phyloP scores from a whole-genome alignment of 2,797 vertebrate species.

The Rhabdophis nuchalis region DNA sequence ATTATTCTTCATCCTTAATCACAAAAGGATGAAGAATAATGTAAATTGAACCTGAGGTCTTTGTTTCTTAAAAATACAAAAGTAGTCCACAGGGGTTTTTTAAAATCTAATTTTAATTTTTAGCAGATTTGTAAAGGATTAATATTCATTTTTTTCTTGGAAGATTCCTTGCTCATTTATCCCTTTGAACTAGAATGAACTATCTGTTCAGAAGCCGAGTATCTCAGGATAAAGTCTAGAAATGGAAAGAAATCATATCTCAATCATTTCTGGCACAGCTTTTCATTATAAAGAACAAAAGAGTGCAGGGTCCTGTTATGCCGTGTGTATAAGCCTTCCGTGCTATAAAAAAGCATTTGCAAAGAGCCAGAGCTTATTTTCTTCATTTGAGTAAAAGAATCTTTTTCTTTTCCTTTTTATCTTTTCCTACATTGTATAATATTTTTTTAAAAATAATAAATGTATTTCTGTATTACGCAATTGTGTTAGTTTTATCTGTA shows the following conservation, averaged over 20 bases:
- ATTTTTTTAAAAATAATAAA: neutral
- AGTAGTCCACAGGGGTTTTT: neutral
- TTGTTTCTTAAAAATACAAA: neutral
- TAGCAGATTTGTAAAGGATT: neutral
- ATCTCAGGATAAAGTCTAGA: neutral
- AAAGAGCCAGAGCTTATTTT: neutral
- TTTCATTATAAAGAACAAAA: neutral
- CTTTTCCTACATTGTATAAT: neutral
- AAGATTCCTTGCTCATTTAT: neutral
- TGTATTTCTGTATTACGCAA: neutral
- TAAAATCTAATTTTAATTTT: neutral
- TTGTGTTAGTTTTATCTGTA: neutral
- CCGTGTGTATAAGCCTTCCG: neutral
- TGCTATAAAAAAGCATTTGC: neutral
- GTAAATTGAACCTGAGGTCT: neutral
- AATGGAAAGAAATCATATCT: neutral
- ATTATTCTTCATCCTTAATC: too few relatives aligned
- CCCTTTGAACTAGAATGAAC: neutral
- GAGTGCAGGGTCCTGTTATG: neutral
- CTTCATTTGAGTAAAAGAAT: neutral
- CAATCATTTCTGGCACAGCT: slow-evolving; percentile 1
- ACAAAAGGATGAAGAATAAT: neutral
- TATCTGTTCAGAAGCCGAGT: neutral
- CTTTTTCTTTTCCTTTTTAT: neutral
- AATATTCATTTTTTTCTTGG: neutral